Percentiles rank a stretch among this genome's conserved stretches.
These are phyloP conservation scores for Gymnopithys bicolor DNA, from an alignment of 2,797 vertebrate genomes.

Conservation along the genomic window DNA sequence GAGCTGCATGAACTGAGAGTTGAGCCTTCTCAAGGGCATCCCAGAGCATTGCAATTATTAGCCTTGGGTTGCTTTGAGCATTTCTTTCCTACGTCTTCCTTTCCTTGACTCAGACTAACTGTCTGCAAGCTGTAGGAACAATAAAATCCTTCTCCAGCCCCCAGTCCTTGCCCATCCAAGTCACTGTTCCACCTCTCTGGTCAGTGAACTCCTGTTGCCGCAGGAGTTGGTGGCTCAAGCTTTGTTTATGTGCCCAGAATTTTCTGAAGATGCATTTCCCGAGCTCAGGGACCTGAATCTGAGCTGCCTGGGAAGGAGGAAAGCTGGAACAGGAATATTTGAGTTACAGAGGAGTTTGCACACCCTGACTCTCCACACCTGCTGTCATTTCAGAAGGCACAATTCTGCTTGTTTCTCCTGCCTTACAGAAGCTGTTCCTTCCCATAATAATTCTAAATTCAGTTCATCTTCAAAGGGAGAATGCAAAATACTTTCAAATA, in stretches of 20 bases:
- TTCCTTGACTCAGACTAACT: not conserved
- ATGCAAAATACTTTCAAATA: not conserved
- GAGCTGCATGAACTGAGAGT: not conserved
- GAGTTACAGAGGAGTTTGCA: not conserved
- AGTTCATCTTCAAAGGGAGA: constrained; percentile 8
- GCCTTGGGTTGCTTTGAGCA: not conserved
- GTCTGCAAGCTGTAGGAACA: not conserved
- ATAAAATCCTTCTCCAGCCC: not conserved
- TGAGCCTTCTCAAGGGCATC: not conserved
- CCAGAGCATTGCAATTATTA: not conserved
- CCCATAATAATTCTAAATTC: not conserved
- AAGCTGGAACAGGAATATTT: not conserved
- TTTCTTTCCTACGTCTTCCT: not conserved
- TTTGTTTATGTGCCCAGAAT: not conserved
- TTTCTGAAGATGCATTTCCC: constrained; percentile 2
- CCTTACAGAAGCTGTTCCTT: not conserved
- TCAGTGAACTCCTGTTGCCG: not conserved
- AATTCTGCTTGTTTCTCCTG: not conserved
- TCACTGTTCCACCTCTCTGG: not conserved
- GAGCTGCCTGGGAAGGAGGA: not conserved
- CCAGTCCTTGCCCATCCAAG: not conserved
- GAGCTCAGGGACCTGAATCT: not conserved
- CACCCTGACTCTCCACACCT: not conserved
- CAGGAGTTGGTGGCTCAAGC: not conserved
- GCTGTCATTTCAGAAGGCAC: not conserved